These are phyloP conservation scores for Theretra japonica DNA, from an alignment of 2,888 invertebrate genomes.

Conservation along the genomic window DNA sequence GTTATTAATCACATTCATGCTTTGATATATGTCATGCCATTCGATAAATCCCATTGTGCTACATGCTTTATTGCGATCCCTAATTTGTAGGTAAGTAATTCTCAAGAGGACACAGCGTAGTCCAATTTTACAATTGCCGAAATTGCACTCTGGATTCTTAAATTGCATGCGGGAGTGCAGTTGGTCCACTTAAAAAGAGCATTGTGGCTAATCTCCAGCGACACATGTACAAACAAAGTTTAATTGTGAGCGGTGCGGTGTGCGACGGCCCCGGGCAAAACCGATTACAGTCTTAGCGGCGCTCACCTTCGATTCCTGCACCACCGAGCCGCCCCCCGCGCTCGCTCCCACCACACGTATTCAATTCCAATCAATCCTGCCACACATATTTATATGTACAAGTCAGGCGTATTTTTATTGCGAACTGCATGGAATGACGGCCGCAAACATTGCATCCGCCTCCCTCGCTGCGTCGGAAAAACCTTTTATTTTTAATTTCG, in stretches of 20 bases:
- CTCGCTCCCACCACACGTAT: conserved; percentile 72
- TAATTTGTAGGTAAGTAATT: conserved; percentile 24
- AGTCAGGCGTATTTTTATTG: conserved; percentile 80
- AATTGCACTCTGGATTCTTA: conserved; percentile 75
- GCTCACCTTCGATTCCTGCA: conserved; percentile 81
- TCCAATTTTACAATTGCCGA: conserved; percentile 57
- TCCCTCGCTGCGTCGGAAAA: conserved; percentile 74
- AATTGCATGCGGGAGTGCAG: conserved; percentile 78
- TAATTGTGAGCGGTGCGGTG: conserved; percentile 77
- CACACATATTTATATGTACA: conserved; percentile 82
- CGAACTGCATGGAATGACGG: conserved; percentile 81
- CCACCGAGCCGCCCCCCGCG: conserved; percentile 39
- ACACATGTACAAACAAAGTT: conserved; percentile 85
- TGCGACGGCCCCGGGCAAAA: conserved; percentile 74
- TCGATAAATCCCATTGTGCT: conserved; percentile 7
- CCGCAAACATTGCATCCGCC: conserved; percentile 82
- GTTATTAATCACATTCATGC: conserved; percentile 43
- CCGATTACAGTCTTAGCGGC: conserved; percentile 84
- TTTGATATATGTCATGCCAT: conserved; percentile 20
- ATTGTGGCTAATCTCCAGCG: conserved; percentile 83
- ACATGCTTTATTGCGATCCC: neutral
- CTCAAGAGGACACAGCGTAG: conserved; percentile 9
- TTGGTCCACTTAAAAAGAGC: conserved; percentile 82
- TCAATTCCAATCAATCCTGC: conserved; percentile 84
- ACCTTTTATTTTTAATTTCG: conserved; percentile 83